These are phyloP conservation scores for Orientallactaga sibirica DNA, from an alignment of 2,797 vertebrate species.

Conservation along the genomic window DNA sequence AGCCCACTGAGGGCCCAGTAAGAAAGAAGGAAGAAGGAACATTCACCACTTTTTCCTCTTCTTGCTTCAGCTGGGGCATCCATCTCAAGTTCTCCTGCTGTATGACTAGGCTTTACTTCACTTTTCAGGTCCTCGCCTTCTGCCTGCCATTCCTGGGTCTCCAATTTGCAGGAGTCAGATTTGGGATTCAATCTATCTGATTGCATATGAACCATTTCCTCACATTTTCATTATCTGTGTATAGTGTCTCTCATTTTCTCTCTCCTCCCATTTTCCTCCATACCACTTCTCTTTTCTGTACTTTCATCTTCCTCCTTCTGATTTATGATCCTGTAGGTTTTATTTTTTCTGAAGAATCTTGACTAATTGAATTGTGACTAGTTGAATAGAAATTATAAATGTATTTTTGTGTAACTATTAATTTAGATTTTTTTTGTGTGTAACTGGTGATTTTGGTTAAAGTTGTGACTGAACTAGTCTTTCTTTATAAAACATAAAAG, in stretches of 20 bases:
- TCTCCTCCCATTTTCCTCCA: no score
- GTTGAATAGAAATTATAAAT: not conserved
- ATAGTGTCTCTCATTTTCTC: not conserved
- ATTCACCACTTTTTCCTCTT: not conserved
- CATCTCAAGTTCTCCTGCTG: not conserved
- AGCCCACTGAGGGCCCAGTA: no score
- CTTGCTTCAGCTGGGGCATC: not conserved
- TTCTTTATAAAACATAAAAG: not conserved
- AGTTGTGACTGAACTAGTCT: not conserved
- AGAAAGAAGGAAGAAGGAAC: no score
- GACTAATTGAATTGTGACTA: not conserved
- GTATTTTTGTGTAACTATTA: not conserved
- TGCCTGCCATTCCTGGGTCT: not conserved
- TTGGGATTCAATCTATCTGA: not conserved
- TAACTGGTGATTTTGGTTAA: not conserved
- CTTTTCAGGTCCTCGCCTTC: not conserved
- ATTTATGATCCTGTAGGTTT: not conserved
- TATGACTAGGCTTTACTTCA: not conserved
- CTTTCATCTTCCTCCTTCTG: not conserved
- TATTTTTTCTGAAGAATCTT: not conserved
- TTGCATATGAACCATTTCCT: not conserved
- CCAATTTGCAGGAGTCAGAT: not conserved
- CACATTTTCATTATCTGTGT: not conserved
- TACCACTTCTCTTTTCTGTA: not conserved
- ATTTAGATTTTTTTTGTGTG: not conserved